These are phyloP conservation scores for Harpagoxenus sublaevis DNA, from an alignment of 2,888 invertebrate species.

Conservation along the genomic window DNA sequence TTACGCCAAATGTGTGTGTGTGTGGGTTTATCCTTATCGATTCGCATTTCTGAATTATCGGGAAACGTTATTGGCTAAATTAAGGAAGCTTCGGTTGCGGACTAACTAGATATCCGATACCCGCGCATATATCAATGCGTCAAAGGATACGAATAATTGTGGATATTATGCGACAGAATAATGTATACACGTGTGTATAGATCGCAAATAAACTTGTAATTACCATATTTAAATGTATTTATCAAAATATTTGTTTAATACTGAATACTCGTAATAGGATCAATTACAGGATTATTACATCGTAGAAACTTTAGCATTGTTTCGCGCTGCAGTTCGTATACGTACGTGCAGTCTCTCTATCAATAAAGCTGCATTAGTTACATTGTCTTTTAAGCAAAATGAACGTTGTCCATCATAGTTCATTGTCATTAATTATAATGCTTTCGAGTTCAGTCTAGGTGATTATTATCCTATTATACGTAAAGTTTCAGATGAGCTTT, in stretches of 20 bases:
- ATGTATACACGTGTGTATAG: neutral
- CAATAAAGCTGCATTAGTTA: neutral
- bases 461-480: neutral
- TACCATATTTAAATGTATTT: neutral
- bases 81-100: neutral
- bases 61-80: neutral
- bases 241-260: neutral
- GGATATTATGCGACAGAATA: neutral
- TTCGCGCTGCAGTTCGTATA: neutral
- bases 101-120: slow-evolving; percentile 27
- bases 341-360: neutral
- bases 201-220: neutral
- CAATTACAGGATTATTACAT: neutral
- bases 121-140: neutral
- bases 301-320: neutral
- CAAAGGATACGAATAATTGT: neutral
- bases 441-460: neutral
- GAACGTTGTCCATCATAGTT: slow-evolving; percentile 3
- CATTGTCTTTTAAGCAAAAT: neutral
- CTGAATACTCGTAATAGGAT: neutral
- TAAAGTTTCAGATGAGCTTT: neutral
- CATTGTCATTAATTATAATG: slow-evolving; percentile 12
- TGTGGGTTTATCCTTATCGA: neutral
- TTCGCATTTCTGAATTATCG: neutral
- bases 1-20: neutral